phyloP scores from a whole-genome alignment of 1,140 invertebrate genomes.

The Stenopsyche tienmushanensis region DNA sequence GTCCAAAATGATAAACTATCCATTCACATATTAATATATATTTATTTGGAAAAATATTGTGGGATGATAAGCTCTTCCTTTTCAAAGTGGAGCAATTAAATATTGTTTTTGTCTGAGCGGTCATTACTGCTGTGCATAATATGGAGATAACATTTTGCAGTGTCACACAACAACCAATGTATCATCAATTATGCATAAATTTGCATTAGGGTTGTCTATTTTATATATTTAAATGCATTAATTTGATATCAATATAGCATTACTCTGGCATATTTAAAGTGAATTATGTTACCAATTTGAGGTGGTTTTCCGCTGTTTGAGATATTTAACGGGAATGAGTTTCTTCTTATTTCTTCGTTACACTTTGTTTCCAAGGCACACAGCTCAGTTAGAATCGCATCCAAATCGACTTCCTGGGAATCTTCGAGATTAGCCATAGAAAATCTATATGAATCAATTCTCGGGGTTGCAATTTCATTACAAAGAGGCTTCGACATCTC shows the following conservation, averaged over 20 bases:
- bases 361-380: constrained; percentile 85
- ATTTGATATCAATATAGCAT: too few relatives aligned
- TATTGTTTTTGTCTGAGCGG: too few relatives aligned
- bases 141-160: too few relatives aligned
- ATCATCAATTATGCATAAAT: not conserved
- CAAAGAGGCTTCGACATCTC: constrained; percentile 41
- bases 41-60: too few relatives aligned
- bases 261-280: not conserved
- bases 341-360: constrained; percentile 78
- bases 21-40: too few relatives aligned
- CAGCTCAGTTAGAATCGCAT: constrained; percentile 92
- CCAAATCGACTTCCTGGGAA: constrained; percentile 92
- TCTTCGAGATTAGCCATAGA: constrained; percentile 93
- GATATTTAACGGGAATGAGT: constrained; percentile 44
- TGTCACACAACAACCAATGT: too few relatives aligned
- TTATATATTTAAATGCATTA: not conserved
- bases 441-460: constrained; percentile 85
- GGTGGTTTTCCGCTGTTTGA: constrained; percentile 8
- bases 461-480: constrained; percentile 53
- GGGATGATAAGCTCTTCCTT: too few relatives aligned
- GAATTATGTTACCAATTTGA: constrained; percentile 16
- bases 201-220: too few relatives aligned
- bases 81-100: too few relatives aligned
- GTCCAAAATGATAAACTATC: too few relatives aligned
- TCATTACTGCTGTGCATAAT: not conserved